These are phyloP conservation scores for Corvus hawaiiensis DNA, from an alignment of 2,113 vertebrate species.

Conservation along the genomic window DNA sequence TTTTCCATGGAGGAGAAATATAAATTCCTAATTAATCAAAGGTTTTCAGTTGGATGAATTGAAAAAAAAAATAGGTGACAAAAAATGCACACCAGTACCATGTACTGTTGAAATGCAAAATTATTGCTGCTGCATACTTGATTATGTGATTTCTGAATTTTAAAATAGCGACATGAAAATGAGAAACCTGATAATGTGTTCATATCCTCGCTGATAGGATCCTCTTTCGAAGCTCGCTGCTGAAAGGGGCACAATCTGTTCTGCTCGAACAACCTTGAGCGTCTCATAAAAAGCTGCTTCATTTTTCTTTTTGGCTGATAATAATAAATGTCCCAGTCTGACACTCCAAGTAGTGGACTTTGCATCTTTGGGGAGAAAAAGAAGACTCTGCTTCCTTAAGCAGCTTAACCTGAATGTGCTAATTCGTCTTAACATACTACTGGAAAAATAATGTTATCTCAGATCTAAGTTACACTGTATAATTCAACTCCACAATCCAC, in stretches of 20 bases:
- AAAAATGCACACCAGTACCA: background rate
- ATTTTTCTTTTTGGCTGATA: conserved; percentile 90
- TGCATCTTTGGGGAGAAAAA: conserved; percentile 69
- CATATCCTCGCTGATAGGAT: conserved; percentile 97
- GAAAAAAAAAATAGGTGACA: background rate
- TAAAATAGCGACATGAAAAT: background rate
- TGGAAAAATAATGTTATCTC: background rate
- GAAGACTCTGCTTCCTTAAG: background rate
- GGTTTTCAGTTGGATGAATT: background rate
- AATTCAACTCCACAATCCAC: background rate
- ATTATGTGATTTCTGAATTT: background rate
- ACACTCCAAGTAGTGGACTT: conserved; percentile 92
- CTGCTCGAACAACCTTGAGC: conserved; percentile 87
- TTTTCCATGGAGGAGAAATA: background rate
- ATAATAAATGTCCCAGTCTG: conserved; percentile 86
- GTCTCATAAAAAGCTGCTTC: conserved; percentile 81
- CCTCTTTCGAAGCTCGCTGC: conserved; percentile 98
- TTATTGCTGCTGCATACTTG: background rate
- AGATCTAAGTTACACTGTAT: background rate
- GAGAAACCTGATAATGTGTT: conserved; percentile 90
- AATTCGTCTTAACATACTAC: background rate
- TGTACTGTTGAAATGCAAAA: background rate
- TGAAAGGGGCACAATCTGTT: conserved; percentile 96
- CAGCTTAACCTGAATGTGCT: background rate
- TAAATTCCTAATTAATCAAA: background rate